Base-by-base conservation (phyloP, 35 echinoderm and acorn worm genomes). In the Eucidaris tribuloides region DNA sequence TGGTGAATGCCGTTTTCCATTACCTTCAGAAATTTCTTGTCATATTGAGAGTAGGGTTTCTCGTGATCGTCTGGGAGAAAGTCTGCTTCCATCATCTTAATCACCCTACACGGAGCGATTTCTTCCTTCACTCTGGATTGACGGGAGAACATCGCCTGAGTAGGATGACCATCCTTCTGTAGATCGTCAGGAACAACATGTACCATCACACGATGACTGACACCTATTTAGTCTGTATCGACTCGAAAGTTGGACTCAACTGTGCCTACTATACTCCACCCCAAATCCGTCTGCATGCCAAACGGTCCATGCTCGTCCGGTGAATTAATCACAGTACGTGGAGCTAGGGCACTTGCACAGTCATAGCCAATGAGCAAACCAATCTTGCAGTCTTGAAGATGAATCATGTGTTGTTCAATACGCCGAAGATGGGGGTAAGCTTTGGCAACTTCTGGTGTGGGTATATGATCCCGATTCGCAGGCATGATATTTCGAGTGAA, bases 321-420 rank as follows among this genome's bases (percentile, higher is more conserved):
- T 42, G 74, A 50, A n/a, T 58, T 52, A 27, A 90, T 87, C 22
- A 90, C 65, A 57, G 68, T 72, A 42, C 87, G 74, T 28, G 87
- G 92, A 6, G 55, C 64, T 1, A 90, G 71, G 18, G 92, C 92
- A 7, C 62, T 62, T 18, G 92, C 43, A 37, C 92, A 95, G 72
- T 89, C 89, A 48, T 89, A 90, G 4, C 87, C 87, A 45, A 95
- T 95, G 1, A 95, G 58, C 9, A 96, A 34, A 2, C 83, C 93
- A 24, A 91, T 79, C 24, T 96, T 80, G 66, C 88, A 96, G 1
- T 84, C 83, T n/a, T 41, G 35, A n/a, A 79, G n/a, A 1, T 40
- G 77, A 15, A 82, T 66, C 1, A 96, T 44, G 17, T 64, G 18
- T 23, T 82, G 3, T 15, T 49, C 83, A 11, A 96, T 86, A 2